phyloP scores from a whole-genome alignment of 2,888 invertebrate species.

The Oxycera nigricornis region DNA sequence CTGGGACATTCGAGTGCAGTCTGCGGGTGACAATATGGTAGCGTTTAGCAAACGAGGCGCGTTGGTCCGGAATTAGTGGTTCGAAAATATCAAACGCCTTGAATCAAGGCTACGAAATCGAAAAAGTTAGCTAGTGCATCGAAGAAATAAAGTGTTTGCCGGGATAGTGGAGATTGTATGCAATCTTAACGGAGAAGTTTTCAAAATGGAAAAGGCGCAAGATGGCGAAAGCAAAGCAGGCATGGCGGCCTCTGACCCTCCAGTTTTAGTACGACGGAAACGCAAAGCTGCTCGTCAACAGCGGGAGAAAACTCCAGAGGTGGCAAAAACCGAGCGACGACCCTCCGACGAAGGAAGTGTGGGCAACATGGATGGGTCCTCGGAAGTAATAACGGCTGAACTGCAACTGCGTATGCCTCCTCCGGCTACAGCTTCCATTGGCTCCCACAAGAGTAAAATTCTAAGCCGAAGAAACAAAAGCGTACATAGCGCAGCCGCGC shows the following conservation, averaged over 20 bases:
- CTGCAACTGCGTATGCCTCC: slow-evolving; percentile 57
- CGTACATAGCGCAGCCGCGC: slow-evolving; percentile 59
- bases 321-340: slow-evolving; percentile 45
- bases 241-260: slow-evolving; percentile 47
- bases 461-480: slow-evolving; percentile 57
- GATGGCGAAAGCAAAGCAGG: no score
- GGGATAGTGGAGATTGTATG: background rate
- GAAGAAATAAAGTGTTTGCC: background rate
- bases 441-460: slow-evolving; percentile 61
- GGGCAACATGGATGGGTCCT: slow-evolving; percentile 39
- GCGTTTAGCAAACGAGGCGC: background rate
- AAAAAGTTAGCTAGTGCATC: no score
- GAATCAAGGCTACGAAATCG: no score
- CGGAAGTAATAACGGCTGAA: slow-evolving; percentile 51
- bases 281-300: slow-evolving; percentile 66
- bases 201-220: no score
- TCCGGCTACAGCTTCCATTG: slow-evolving; percentile 50
- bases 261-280: slow-evolving; percentile 67
- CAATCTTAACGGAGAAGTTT: background rate
- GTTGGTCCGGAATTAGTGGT: no score
- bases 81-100: no score
- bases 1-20: background rate
- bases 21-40: slow-evolving; percentile 12
- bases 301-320: slow-evolving; percentile 70
- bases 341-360: slow-evolving; percentile 53